Conservation (phyloP, 2,113 vertebrate genomes). For the Pseudopodoces humilis region DNA sequence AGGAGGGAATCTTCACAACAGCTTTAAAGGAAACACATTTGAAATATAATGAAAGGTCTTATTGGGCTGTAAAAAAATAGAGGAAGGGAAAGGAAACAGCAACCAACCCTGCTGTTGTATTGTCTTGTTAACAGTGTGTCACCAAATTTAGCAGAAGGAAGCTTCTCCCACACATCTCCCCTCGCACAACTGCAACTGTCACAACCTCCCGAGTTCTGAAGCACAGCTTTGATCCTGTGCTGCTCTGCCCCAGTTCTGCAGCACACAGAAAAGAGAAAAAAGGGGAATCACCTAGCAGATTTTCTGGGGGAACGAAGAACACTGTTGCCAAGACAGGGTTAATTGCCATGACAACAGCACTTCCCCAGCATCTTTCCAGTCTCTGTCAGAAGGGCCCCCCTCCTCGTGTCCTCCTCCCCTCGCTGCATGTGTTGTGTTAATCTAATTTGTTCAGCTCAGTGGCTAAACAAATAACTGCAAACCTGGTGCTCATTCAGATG, state of each 20-base stretch:
- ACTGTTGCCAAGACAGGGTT: conserved; percentile 9
- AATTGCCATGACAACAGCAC: conserved; percentile 51
- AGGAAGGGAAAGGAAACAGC: conserved; percentile 3
- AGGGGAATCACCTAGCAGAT: conserved; percentile 8
- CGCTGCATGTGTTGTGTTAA: conserved; percentile 63
- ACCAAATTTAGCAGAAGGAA: conserved; percentile 49
- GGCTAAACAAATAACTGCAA: conserved; percentile 69
- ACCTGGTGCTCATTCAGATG: conserved; percentile 51
- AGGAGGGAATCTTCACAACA: conserved; percentile 51
- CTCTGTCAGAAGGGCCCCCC: background rate
- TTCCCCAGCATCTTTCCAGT: conserved; percentile 22
- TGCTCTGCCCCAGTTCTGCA: conserved; percentile 23
- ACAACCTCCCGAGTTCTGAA: conserved; percentile 2
- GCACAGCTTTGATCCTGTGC: background rate
- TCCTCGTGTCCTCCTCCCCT: background rate
- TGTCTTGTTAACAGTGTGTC: conserved; percentile 58
- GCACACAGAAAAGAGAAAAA: background rate
- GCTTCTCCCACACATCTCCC: conserved; percentile 33
- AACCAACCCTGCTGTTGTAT: conserved; percentile 39
- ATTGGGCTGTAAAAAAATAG: background rate
- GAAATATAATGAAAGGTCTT: conserved; percentile 56
- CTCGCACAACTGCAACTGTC: background rate
- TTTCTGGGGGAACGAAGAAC: background rate
- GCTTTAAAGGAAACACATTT: conserved; percentile 49
- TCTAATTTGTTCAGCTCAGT: conserved; percentile 71